A percentile compares a stretch with the other conserved stretches of the same genome.
Evolutionary conservation across 2,888 invertebrate species (phyloP).

Genomic region (Sarcophaga rosellei): DNA sequence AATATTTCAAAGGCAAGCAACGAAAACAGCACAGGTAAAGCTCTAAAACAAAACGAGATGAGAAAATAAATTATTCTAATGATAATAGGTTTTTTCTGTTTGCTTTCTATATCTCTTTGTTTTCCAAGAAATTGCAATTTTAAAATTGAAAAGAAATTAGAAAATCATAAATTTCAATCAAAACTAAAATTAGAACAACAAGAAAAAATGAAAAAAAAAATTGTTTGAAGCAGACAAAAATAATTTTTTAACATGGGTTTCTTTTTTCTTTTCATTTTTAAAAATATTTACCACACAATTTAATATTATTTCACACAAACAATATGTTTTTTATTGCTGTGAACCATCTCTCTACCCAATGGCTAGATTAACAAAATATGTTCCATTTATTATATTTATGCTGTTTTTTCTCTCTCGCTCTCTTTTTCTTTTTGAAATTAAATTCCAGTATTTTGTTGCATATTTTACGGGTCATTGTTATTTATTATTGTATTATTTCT

Average conservation of each 20-base stretch:
- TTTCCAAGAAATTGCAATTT: not conserved
- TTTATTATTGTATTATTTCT: conserved; percentile 20
- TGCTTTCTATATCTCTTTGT: no score
- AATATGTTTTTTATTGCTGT: conserved; percentile 49
- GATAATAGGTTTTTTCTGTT: conserved; percentile 28
- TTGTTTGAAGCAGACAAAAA: not conserved
- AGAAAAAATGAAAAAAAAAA: not conserved
- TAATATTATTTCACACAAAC: no score
- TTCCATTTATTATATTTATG: not conserved
- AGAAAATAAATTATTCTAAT: conserved; percentile 53
- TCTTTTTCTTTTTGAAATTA: not conserved
- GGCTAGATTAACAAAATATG: no score
- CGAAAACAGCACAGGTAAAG: not conserved
- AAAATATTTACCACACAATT: no score
- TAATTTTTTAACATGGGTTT: not conserved
- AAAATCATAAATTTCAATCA: conserved; percentile 65
- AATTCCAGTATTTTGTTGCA: conserved; percentile 16
- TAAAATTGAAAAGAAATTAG: conserved; percentile 59
- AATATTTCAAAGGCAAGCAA: not conserved
- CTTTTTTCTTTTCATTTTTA: not conserved
- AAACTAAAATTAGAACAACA: not conserved
- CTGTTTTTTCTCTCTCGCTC: not conserved
- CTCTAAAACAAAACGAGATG: not conserved
- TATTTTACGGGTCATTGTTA: conserved; percentile 40
- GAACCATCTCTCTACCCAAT: conserved; percentile 56